Evolutionary conservation across 2,888 invertebrate species (phyloP), one percentile per base, ranked within the genome.

Genomic region (Scaptomyza flava): DNA sequence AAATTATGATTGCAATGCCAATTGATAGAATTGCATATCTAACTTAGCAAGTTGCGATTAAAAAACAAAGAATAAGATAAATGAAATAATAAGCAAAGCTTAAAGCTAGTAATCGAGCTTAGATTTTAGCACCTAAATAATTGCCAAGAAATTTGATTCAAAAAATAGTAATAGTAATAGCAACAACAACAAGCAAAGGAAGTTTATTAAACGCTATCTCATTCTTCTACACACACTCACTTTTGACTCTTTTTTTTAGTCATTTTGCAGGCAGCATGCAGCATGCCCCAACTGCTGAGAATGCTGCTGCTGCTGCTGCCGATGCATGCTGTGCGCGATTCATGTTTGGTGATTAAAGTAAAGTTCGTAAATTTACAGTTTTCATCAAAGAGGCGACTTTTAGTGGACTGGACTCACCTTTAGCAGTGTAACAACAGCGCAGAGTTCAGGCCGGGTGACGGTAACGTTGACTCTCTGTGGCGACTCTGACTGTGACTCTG

Each of bases 311-410:
- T 43, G 38, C 38, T 63, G 66, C 68, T 69, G 62, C 56, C 72
- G 75, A 73, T 68, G 60, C 81, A 86, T 89, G 91, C 90, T 90
- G 90, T 79, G 91, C 89, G 84, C 89, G 89, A 90, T 89, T 89
- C 87, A 89, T 90, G 89, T 88, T 82, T 83, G 89, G 90, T 89
- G 90, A 90, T 89, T 89, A 90, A 90, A 89, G 89, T 89, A 89
- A 89, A 88, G 89, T 89, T 89, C 90, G 90, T 89, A 89, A 89
- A 90, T 89, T 90, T 90, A 90, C 90, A 89, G 89, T 89, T 89
- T 90, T 89, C 90, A 90, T 89, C 90, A 90, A 89, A 90, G 83
- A 84, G 68, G 77, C 87, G 89, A 89, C 82, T 83, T 79, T 85
- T 87, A 85, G 87, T 87, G 77, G 82, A 83, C 89, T 89, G 89